These are phyloP conservation scores for Rhyacichthys aspro DNA, from an alignment of 2,797 vertebrate genomes.

Conservation along the genomic window DNA sequence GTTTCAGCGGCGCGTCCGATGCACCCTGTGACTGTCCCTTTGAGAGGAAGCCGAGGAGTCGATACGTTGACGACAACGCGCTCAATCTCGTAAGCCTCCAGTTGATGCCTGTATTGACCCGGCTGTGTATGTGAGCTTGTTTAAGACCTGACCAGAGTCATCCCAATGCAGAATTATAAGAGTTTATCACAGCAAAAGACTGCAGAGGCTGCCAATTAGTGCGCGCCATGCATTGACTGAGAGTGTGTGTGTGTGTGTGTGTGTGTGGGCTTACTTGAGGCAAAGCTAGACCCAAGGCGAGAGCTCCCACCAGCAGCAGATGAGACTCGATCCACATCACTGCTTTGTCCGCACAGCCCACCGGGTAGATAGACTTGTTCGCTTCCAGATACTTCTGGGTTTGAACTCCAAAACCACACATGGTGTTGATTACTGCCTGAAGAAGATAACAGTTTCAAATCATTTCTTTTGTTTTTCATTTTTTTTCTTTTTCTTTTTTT, in stretches of 20 bases:
- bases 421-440: slow-evolving; percentile 81
- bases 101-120: slow-evolving; percentile 28
- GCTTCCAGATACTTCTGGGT: slow-evolving; percentile 70
- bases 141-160: slow-evolving; percentile 14
- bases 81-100: slow-evolving; percentile 21
- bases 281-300: slow-evolving; percentile 78
- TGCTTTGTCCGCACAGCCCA: slow-evolving; percentile 79
- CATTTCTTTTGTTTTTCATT: not conserved
- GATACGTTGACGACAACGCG: slow-evolving; percentile 30
- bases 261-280: slow-evolving; percentile 73
- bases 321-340: slow-evolving; percentile 82
- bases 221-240: not conserved
- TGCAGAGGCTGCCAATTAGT: slow-evolving; percentile 4
- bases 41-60: slow-evolving; percentile 16
- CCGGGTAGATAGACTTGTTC: slow-evolving; percentile 74
- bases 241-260: not conserved
- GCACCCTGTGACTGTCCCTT: not conserved
- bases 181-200: slow-evolving; percentile 4
- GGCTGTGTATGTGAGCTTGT: slow-evolving; percentile 1
- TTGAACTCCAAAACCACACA: slow-evolving; percentile 82
- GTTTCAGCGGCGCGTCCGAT: not conserved
- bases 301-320: slow-evolving; percentile 77
- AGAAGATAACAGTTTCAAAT: not conserved
- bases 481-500: slow-evolving; percentile 2
- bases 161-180: not conserved